Evolutionary conservation across 2,797 vertebrate genomes (phyloP), one percentile per base, ranked within the genome.

Genomic region (Hemibagrus guttatus): DNA sequence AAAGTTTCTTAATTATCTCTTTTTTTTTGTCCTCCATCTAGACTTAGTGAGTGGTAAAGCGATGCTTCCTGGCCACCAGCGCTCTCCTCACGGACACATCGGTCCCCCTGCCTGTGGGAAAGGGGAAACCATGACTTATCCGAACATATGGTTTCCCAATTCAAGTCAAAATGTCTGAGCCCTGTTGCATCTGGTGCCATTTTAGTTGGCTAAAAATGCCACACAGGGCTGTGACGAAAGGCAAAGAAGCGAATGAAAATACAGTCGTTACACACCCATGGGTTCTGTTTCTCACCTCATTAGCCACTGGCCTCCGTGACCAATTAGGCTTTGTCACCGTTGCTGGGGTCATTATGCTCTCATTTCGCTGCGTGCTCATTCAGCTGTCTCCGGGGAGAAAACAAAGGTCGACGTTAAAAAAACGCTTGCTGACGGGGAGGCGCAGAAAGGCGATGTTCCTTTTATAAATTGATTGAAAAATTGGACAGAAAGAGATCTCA

Each of bases 141-240:
- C 93, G 96, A 96, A 96, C 96, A 97, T 97, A 97, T 97, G 96
- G 97, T 97, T 97, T 96, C 95, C 95, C 96, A 95, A 96, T 97
- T 97, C 95, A 97, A 96, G 95, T 96, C 96, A 95, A 96, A 96
- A 95, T 97, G 96, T 96, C 96, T 96, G 95, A 95, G 94, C 95
- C 96, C 96, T 97, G 96, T 97, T 97, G 96, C 96, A 96, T 97
- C 96, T 97, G 95, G 96, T 97, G 96, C 96, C 96, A 95, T 97
- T 97, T 96, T 95, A 96, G 96, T 96, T 95, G 94, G 96, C 96
- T 96, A 95, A 96, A 91, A 97, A 98, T 97, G 95, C 97, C 96
- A 98, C 97, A 98, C 97, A 98, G 96, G 96, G 96, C 97, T 98
- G 97, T 98, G 97, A 98, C 97, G 95, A 98, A 98, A 97, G 96